Base-by-base conservation (phyloP, 2,113 vertebrate genomes). In the Narcine bancroftii region DNA sequence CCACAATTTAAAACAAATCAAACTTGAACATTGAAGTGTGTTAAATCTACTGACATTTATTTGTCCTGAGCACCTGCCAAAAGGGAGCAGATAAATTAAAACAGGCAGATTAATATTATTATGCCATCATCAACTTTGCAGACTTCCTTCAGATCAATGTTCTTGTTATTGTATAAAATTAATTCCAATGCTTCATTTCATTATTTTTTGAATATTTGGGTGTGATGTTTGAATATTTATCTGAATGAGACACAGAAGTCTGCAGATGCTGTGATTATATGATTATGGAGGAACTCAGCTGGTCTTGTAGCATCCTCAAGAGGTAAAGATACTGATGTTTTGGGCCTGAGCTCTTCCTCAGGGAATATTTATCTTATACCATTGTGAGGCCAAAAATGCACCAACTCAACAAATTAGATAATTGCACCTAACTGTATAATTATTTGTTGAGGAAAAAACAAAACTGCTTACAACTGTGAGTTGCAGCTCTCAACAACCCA, bases 141-240 rank as follows among this genome's bases (percentile, higher is more conserved):
- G 45, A 79, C 66, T 29, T 79, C 21, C 76, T 79, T 79, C 50
- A 79, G 21, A 29, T 79, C 76, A 79, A 79, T 79, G 76, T 79
- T 79, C 2, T 29, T 24, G 29, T 79, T 79, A 79, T 79, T 47
- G 45, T 79, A 24, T 26, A 79, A 10, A 21, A 79, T 45, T 50
- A 24, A 47, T 47, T 24, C 76, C 5, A 79, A 79, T 79, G 19
- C 19, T 50, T 47, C 4, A 56, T 85, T 85, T 56, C 81, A 85
- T 85, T 26, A 29, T 56, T n/a, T 85, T 13, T 85, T 85, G 56
- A 85, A 85, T 36, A 15, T 11, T 53, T 9, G 53, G 26, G 29
- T 29, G 33, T 56, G 29, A 60, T 85, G 47, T 85, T 50, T 85
- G 26, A 85, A 10, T 15, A 85, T 56, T 56, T n/a, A 6, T n/a